Conservation (phyloP, 2,113 vertebrate genomes). For the Salvelinus alpinus region DNA sequence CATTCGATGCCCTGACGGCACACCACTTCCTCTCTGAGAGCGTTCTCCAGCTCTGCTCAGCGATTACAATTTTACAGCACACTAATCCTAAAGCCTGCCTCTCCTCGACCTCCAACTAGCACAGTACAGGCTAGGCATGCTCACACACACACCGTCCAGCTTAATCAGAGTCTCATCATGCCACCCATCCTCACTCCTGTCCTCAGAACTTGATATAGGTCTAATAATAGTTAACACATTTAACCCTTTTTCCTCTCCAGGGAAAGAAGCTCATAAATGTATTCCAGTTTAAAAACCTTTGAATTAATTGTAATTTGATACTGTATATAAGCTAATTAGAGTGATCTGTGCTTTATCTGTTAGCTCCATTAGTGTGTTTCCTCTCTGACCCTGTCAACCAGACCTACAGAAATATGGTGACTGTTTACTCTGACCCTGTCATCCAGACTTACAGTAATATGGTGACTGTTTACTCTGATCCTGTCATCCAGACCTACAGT, state of each 20-base stretch:
- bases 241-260: conserved; percentile 11
- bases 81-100: conserved; percentile 22
- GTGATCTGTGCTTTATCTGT: conserved; percentile 1
- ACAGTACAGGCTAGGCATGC: conserved; percentile 9
- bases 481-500: conserved; percentile 11
- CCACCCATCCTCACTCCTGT: background rate
- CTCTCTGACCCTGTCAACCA: conserved; percentile 16
- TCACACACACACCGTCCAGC: conserved; percentile 1
- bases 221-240: conserved; percentile 10
- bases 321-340: background rate
- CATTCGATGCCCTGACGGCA: background rate
- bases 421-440: background rate
- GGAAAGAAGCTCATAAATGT: background rate
- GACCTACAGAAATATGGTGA: conserved; percentile 4
- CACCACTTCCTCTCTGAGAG: background rate
- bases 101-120: conserved; percentile 9
- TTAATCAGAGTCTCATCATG: background rate
- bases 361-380: background rate
- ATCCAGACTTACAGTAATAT: conserved; percentile 7
- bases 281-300: conserved; percentile 7
- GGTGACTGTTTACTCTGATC: conserved; percentile 11
- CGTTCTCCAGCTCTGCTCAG: background rate
- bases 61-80: conserved; percentile 19
- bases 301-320: background rate
- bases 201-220: conserved; percentile 10